Conservation (phyloP, 1,140 invertebrate genomes). For the Episyrphus balteatus region DNA sequence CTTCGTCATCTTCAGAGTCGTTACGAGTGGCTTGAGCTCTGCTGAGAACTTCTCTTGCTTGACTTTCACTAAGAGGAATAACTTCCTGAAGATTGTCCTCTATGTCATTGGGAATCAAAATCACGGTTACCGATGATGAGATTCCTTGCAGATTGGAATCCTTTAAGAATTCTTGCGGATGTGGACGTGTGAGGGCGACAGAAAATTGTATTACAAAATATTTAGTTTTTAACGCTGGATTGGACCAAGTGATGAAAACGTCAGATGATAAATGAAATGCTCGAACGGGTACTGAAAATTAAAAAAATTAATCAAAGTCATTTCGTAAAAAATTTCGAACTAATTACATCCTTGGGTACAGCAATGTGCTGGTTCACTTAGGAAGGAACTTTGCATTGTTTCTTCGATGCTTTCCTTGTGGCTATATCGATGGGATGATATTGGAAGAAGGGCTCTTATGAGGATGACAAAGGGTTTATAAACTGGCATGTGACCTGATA, state of each 20-base stretch:
- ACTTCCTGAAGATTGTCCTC: conserved; percentile 18
- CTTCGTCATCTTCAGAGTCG: conserved; percentile 10
- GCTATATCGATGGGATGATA: conserved; percentile 16
- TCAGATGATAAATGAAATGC: conserved; percentile 26
- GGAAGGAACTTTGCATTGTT: conserved; percentile 23
- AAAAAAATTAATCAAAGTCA: neutral
- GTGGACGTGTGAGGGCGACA: conserved; percentile 25
- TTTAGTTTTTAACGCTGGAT: conserved; percentile 23
- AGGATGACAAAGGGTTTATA: conserved; percentile 31
- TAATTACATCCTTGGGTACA: conserved; percentile 34
- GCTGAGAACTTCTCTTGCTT: conserved; percentile 13
- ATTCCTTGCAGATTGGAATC: conserved; percentile 12
- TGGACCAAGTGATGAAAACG: conserved; percentile 30
- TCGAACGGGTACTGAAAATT: conserved; percentile 20
- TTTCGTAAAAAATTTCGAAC: conserved; percentile 7
- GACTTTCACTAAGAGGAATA: conserved; percentile 15
- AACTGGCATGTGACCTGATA: conserved; percentile 23
- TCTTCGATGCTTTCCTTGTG: conserved; percentile 14
- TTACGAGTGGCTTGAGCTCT: conserved; percentile 19
- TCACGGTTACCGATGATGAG: conserved; percentile 15
- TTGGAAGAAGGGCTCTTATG: conserved; percentile 24
- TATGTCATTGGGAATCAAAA: conserved; percentile 22
- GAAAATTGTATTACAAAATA: conserved; percentile 33
- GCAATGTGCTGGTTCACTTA: conserved; percentile 25
- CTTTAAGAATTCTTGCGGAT: conserved; percentile 20